Evolutionary conservation across 2,113 vertebrate species (phyloP), one percentile per base, ranked within the genome.

Genomic region (Dicrurus megarhynchus): DNA sequence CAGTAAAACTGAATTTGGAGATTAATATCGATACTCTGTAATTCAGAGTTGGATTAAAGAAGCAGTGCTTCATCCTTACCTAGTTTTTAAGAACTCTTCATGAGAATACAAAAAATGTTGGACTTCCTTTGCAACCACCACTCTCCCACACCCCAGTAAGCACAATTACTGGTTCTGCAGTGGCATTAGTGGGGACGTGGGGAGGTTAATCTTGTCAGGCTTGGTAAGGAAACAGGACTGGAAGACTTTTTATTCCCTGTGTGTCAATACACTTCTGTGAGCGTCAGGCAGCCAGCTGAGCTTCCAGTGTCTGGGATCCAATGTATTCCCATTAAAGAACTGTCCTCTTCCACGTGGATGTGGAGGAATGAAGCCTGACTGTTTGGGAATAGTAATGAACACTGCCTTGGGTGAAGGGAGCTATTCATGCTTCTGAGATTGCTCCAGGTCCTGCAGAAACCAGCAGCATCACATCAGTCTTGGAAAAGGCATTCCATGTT

Each of bases 1-100:
- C 93, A 74, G 91, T 92, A 85, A 97, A 92, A 73, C 86, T 95
- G 68, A 92, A 87, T 67, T 47, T 98, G 87, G 97, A 97, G 50
- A 97, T 97, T 52, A 97, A 64, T 26, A 96, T 77, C 19, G 90
- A 98, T 67, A 96, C 47, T 95, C 96, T 69, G 42, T 95, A 85
- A 84, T 95, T 89, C 96, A 89, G 30, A 95, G 71, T 59, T 96
- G 87, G 90, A 41, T 35, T 37, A 46, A 84, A 57, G 28, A 42
- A 83, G 47, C n/a, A 50, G 23, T 65, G 35, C 47, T 80, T 83
- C 49, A 60, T 10, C 8, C 30, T 41, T 19, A 60, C 13, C 18
- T 33, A 9, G 8, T 32, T 65, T 73, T 63, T 37, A 75, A 78
- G 30, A 85, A 46, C 27, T 41, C 52, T 41, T 64, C 10, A 46